Percentiles rank a stretch among this genome's conserved stretches.
phyloP scores from a whole-genome alignment of 2,888 invertebrate genomes.

The Pachydiplax longipennis region DNA sequence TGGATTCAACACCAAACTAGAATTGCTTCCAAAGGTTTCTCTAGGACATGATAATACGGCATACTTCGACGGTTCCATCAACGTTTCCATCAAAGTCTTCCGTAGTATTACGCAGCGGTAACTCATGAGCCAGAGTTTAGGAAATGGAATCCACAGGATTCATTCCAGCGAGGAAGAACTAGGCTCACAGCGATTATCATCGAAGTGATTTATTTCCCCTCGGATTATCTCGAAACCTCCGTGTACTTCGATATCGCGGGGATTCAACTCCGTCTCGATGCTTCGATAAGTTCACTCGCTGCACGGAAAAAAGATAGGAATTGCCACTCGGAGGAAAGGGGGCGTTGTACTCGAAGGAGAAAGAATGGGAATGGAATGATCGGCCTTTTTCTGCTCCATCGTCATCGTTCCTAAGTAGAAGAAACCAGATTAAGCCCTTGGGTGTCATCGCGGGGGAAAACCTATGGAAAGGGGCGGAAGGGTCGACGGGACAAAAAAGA shows the following conservation, averaged over 20 bases:
- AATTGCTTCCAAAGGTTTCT: too few relatives aligned
- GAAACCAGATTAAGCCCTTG: conserved; percentile 30
- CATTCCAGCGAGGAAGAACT: too few relatives aligned
- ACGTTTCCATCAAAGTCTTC: too few relatives aligned
- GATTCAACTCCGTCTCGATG: background rate
- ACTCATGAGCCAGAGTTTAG: too few relatives aligned
- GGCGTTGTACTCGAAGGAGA: background rate
- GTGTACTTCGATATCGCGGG: background rate
- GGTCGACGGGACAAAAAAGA: background rate
- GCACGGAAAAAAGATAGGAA: background rate
- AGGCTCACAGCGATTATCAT: too few relatives aligned
- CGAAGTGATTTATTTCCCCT: too few relatives aligned
- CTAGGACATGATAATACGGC: too few relatives aligned
- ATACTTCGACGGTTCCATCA: too few relatives aligned
- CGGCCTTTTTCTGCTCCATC: background rate
- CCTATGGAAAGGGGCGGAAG: background rate
- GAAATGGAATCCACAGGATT: too few relatives aligned
- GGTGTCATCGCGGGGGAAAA: background rate
- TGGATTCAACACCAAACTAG: too few relatives aligned
- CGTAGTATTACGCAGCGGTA: too few relatives aligned
- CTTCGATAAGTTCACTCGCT: background rate
- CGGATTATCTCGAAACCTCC: background rate
- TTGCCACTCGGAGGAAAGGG: background rate
- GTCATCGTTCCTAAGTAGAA: background rate
- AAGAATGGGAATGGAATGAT: background rate